Evolutionary conservation across 2,797 vertebrate species (phyloP), one percentile per base, ranked within the genome.

Genomic region (Pipistrellus kuhlii): DNA sequence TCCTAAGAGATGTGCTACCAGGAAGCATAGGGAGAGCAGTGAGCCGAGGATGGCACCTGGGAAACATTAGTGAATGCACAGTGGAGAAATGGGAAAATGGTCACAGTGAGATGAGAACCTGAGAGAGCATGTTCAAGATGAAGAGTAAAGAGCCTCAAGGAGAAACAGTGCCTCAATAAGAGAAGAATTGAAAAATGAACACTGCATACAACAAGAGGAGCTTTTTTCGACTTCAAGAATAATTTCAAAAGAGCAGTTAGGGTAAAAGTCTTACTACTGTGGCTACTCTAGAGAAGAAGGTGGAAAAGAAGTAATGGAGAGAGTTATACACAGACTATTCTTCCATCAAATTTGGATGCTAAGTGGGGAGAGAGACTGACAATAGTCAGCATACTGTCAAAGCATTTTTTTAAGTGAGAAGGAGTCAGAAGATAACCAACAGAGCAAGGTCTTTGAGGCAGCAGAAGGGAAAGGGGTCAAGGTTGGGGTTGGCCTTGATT

Each of bases 11-110:
- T 0, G 3, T n/a, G 73, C 20, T 32, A 13, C 8, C 23, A 62
- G 25, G 0, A 53, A 18, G n/a, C 38, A 46, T 17, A 62, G 35
- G 21, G 8, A 27, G 35, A 53, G 25, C 21, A 2, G 25, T 27
- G 68, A 30, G 48, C 18, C 2, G 3, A 75, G 25, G 78, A 38
- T 8, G 30, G 64, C 3, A 20, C 30, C 0, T 2, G 53, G 41
- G 32, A 44, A 25, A 53, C 14, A 6, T 9, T 13, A 35, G 21
- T 5, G 11, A 64, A 41, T 0, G 6, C 4, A 5, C 44, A 0
- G 25, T 1, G 21, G 5, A 51, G 30, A 44, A 38, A 4, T 1
- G 11, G 7, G n/a, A 17, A 35, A 38, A 8, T 2, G 44, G n/a
- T 17, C 72, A n/a, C 27, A 25, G 44, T 4, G 8, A 59, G n/a